phyloP scores from a whole-genome alignment of 2,113 vertebrate species.

The Taxidea taxus region DNA sequence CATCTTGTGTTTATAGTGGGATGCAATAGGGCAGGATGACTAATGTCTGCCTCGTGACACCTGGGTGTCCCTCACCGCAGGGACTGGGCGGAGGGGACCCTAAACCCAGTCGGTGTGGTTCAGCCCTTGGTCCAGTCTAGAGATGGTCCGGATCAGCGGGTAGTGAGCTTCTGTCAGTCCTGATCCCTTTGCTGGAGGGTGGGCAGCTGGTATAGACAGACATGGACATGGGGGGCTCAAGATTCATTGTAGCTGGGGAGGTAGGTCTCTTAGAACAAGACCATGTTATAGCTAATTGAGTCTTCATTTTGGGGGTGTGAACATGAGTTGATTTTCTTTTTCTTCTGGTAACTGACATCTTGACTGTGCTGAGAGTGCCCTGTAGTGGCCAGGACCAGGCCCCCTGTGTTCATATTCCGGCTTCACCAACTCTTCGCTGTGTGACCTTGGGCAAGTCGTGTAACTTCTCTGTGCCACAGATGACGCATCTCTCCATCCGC shows the following conservation, averaged over 20 bases:
- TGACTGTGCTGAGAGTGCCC: not conserved
- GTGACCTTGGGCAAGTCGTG: not conserved
- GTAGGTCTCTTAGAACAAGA: not conserved
- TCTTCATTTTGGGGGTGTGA: not conserved
- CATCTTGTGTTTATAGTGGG: not conserved
- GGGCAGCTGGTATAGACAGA: not conserved
- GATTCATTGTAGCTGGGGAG: not conserved
- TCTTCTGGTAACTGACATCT: not conserved
- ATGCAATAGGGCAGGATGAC: not conserved
- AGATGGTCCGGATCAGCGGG: rapidly evolving
- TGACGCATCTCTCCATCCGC: not conserved
- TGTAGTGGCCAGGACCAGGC: not conserved
- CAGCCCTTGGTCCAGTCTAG: not conserved
- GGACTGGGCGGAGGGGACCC: not conserved
- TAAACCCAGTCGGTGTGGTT: not conserved
- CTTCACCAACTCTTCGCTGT: not conserved
- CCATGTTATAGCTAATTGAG: not conserved
- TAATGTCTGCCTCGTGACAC: not conserved
- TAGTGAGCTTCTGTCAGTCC: not conserved
- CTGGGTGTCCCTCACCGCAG: not conserved
- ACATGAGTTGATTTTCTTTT: not conserved
- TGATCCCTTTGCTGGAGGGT: not conserved
- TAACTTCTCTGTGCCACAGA: not conserved
- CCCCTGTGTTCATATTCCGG: not conserved
- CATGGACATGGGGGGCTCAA: not conserved